Evolutionary conservation across 2,113 vertebrate species (phyloP).

Genomic region (Orcinus orca): DNA sequence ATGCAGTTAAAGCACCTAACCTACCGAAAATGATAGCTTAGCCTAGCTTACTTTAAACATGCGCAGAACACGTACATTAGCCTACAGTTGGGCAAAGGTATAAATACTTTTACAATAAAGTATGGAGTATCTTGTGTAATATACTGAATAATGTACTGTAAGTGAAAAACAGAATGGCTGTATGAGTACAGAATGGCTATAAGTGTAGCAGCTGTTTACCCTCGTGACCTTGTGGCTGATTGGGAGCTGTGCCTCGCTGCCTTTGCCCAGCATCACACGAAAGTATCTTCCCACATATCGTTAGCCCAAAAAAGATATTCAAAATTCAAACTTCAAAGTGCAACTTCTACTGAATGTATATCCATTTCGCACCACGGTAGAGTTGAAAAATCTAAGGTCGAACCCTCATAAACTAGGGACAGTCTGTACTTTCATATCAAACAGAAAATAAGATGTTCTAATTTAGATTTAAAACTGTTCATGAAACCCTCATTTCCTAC

Average conservation of each 20-base stretch:
- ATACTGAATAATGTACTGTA: neutral
- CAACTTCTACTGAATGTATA: neutral
- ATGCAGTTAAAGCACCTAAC: neutral
- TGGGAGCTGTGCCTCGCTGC: neutral
- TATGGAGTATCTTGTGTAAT: neutral
- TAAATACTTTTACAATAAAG: neutral
- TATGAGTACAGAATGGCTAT: neutral
- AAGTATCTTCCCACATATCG: neutral
- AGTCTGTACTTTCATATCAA: neutral
- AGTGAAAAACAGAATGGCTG: neutral
- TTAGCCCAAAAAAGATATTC: neutral
- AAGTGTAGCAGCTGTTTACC: neutral
- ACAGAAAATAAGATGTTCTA: neutral
- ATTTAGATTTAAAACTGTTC: constrained; percentile 22
- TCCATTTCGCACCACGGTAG: neutral
- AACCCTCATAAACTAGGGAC: neutral
- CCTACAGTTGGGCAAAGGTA: neutral
- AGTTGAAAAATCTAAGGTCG: neutral
- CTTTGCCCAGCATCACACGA: neutral
- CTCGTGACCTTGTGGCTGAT: neutral
- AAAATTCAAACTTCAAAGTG: neutral
- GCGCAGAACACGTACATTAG: neutral
- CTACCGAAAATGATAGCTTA: neutral
- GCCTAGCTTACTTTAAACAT: neutral
- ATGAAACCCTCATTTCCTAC: neutral